These are phyloP conservation scores for Drosophila lutescens DNA, from an alignment of 2,888 invertebrate genomes.

Conservation along the genomic window DNA sequence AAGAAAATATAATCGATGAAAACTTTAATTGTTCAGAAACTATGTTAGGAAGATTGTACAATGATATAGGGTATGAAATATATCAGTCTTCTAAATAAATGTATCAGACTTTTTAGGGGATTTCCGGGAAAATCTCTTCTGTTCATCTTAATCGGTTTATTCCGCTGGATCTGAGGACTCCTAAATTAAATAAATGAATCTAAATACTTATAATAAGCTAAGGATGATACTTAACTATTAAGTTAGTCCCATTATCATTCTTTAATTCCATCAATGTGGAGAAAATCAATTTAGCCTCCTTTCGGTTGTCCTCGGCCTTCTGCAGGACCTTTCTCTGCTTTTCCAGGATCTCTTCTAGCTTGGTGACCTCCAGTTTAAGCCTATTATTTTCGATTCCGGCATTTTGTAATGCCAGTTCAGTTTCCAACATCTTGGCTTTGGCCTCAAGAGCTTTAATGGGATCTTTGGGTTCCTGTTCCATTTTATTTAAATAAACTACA, in stretches of 20 bases:
- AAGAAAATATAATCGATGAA: not conserved
- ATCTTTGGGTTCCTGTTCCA: not conserved
- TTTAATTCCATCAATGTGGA: not conserved
- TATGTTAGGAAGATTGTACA: not conserved
- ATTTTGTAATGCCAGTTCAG: not conserved
- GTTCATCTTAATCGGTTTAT: not conserved
- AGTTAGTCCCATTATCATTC: not conserved
- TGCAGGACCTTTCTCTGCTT: not conserved
- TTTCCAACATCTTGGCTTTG: not conserved
- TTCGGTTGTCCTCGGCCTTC: not conserved
- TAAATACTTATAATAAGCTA: not conserved
- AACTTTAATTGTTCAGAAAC: not conserved
- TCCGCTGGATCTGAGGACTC: not conserved
- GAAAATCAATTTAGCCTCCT: not conserved
- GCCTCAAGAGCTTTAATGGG: not conserved
- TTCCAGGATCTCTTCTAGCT: not conserved
- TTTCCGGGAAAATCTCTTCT: not conserved
- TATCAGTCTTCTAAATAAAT: too few species aligned
- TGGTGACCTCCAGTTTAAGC: slow-evolving; percentile 1
- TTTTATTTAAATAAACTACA: not conserved
- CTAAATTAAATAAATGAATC: not conserved
- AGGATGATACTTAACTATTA: not conserved
- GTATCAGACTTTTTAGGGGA: not conserved
- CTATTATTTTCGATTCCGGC: not conserved
- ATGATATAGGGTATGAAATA: too few species aligned